Evolutionary conservation across 1,140 invertebrate genomes (phyloP), one percentile per base, ranked within the genome.

Genomic region (Phthorimaea operculella): DNA sequence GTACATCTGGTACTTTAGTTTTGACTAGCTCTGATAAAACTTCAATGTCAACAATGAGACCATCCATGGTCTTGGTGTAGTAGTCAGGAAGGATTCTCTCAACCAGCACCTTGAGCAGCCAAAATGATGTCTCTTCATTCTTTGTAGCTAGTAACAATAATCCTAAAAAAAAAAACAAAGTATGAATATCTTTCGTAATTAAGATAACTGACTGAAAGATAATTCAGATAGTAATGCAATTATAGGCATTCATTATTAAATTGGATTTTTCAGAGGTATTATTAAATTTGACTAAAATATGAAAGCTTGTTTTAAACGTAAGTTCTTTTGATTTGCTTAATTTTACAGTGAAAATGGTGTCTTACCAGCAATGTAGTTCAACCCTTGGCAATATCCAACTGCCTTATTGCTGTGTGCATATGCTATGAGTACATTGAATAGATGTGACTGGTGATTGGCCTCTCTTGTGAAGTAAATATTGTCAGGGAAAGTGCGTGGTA

Each of bases 371-470:
- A 98, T 95, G 73, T 96, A 98, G 86, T 97, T 97, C 42, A 97
- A 83, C 45, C 96, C 96, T 90, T 98, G 96, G 75, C 96, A 97
- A 77, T 98, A 98, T 53, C 95, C 95, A 63, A 97, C 91, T 60
- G 90, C 89, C 63, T 89, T 88, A 81, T 97, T 97, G 61, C 95
- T 92, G 76, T 95, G 92, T 52, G 94, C 93, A 87, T 96, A 95
- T n/a, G 95, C 94, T 59, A 93, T 88, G 52, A 98, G 85, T 67
- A 97, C 90, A 86, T 96, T 94, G 64, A 90, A 95, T 12, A 98
- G 84, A 66, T 92, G 90, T 62, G 90, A 86, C 57, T 93, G 91
- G 64, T 92, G 89, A 61, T 90, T 89, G 50, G 89, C 87, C 62
- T 91, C 90, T 57, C 90, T 90, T 61, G 91, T 91, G 73, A 97